Percentiles rank a stretch among this genome's conserved stretches.
Conservation (phyloP, 2,113 vertebrate genomes). For the Paradoxurus hermaphroditus region DNA sequence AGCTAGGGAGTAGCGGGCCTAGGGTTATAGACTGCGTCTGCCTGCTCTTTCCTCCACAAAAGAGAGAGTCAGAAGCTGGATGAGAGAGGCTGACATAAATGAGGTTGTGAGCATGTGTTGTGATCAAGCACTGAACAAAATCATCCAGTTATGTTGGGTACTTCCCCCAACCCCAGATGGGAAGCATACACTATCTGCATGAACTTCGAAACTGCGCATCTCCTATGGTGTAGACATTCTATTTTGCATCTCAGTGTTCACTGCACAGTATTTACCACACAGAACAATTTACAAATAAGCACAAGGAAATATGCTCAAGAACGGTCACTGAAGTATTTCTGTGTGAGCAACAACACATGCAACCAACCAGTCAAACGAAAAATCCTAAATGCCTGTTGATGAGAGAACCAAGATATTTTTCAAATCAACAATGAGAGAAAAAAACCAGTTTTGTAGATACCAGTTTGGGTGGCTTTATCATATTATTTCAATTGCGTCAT, state of each 20-base stretch:
- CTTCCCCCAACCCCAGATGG: background rate
- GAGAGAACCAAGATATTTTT: background rate
- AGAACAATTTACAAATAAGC: background rate
- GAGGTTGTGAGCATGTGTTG: background rate
- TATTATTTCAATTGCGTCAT: background rate
- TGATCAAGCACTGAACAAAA: background rate
- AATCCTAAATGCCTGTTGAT: background rate
- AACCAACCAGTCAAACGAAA: background rate
- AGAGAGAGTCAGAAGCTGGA: background rate
- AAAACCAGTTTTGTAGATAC: background rate
- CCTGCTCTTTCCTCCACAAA: background rate
- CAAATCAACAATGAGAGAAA: background rate
- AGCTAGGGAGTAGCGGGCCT: background rate
- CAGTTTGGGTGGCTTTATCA: background rate
- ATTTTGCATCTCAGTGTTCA: background rate
- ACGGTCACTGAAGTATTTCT: background rate
- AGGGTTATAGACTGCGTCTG: background rate
- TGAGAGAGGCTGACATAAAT: background rate
- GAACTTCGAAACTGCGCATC: background rate
- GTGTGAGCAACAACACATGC: background rate
- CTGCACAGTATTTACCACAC: background rate
- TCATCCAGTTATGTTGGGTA: background rate
- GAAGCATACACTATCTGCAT: background rate
- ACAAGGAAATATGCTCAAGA: background rate
- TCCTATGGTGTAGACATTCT: background rate